phyloP scores from a whole-genome alignment of 2,888 invertebrate species.

The Drosophila prolongata region DNA sequence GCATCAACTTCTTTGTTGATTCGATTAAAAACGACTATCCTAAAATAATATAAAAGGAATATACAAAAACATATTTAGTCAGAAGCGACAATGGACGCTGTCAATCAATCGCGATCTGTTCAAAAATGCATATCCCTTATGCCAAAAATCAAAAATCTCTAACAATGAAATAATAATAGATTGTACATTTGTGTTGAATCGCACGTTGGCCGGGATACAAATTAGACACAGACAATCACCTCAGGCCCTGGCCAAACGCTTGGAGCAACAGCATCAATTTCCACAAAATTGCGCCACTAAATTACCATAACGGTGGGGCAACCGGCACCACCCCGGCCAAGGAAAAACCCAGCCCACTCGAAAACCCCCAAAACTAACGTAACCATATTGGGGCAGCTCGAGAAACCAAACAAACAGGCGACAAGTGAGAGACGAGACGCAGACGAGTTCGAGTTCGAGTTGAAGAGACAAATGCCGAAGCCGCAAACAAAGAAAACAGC shows the following conservation, averaged over 20 bases:
- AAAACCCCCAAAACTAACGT: constrained; percentile 55
- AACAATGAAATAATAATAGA: neutral
- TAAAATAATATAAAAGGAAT: too few relatives aligned
- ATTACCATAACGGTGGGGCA: constrained; percentile 79
- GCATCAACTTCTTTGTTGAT: too few relatives aligned
- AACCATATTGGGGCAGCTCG: constrained; percentile 64
- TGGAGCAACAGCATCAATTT: constrained; percentile 77
- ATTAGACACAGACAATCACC: constrained; percentile 19
- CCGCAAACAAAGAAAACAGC: constrained; percentile 40
- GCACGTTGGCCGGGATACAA: constrained; percentile 9
- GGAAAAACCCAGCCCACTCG: neutral
- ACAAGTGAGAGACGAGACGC: constrained; percentile 55
- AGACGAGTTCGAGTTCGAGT: constrained; percentile 19
- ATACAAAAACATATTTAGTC: too few relatives aligned
- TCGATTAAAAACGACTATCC: too few relatives aligned
- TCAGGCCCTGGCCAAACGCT: constrained; percentile 22
- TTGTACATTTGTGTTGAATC: constrained; percentile 39
- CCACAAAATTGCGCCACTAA: constrained; percentile 81
- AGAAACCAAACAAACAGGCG: constrained; percentile 56
- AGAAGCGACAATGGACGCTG: too few relatives aligned
- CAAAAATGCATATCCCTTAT: neutral
- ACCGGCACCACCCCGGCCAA: neutral
- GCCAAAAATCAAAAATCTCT: neutral
- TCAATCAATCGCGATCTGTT: too few relatives aligned
- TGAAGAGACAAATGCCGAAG: constrained; percentile 46